These are phyloP conservation scores for Polyodon spathula DNA, from an alignment of 2,113 vertebrate species.

Conservation along the genomic window DNA sequence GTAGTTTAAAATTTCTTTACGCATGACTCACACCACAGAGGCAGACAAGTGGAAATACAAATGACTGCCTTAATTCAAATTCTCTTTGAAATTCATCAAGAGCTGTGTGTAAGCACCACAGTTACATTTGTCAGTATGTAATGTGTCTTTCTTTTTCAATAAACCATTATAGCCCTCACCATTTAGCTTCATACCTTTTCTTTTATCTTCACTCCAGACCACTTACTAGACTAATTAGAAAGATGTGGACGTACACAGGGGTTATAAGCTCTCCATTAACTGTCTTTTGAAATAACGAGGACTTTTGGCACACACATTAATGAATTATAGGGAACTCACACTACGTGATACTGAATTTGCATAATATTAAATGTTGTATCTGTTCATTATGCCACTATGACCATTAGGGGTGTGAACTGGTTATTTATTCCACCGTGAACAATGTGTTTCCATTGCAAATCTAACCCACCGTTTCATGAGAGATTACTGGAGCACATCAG, in stretches of 20 bases:
- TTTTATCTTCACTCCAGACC: constrained; percentile 41
- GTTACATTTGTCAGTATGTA: constrained; percentile 41
- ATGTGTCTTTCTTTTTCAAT: constrained; percentile 44
- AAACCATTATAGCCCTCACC: constrained; percentile 36
- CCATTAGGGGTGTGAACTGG: too few species aligned
- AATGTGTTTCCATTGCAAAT: too few species aligned
- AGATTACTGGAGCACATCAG: too few species aligned
- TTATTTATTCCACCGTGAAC: too few species aligned
- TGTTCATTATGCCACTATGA: too few species aligned
- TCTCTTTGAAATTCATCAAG: background rate
- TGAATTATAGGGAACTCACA: background rate
- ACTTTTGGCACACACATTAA: background rate
- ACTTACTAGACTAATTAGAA: constrained; percentile 48
- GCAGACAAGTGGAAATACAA: too few species aligned
- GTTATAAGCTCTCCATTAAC: constrained; percentile 35
- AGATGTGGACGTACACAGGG: constrained; percentile 16
- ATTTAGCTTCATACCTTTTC: constrained; percentile 41
- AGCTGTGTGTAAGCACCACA: constrained; percentile 26
- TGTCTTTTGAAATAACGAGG: constrained; percentile 9
- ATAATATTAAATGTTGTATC: too few species aligned
- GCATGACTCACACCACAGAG: too few species aligned
- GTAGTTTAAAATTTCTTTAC: too few species aligned
- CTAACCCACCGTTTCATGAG: too few species aligned
- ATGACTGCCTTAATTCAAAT: background rate
- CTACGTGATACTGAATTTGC: too few species aligned